Conservation (phyloP, 2,113 vertebrate species). For the Plectropomus leopardus region DNA sequence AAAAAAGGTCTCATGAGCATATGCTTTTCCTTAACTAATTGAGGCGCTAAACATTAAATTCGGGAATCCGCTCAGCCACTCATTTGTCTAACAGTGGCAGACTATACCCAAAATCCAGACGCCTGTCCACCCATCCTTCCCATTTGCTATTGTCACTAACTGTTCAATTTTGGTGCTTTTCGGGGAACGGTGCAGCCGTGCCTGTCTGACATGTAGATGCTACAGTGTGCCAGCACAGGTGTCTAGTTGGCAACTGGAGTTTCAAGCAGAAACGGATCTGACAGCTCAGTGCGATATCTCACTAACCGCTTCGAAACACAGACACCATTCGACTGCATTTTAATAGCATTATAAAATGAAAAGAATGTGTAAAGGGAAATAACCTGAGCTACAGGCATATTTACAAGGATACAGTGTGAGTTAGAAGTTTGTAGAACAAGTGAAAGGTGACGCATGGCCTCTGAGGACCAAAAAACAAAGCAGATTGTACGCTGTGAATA, state of each 20-base stretch:
- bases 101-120: constrained; percentile 42
- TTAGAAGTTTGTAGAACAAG: constrained; percentile 40
- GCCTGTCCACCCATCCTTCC: constrained; percentile 21
- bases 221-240: constrained; percentile 55
- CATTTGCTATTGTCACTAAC: constrained; percentile 62
- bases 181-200: constrained; percentile 32
- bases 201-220: constrained; percentile 54
- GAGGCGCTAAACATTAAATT: constrained; percentile 54
- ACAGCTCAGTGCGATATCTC: constrained; percentile 56
- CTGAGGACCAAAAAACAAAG: constrained; percentile 37
- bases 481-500: constrained; percentile 41
- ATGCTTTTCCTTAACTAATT: constrained; percentile 65
- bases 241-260: constrained; percentile 48
- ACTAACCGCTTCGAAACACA: constrained; percentile 42
- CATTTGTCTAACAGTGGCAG: constrained; percentile 58
- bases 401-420: constrained; percentile 12
- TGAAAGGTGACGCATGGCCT: constrained; percentile 27
- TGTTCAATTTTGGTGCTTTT: constrained; percentile 36
- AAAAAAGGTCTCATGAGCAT: constrained; percentile 38
- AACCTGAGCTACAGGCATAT: background rate
- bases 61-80: constrained; percentile 16
- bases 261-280: constrained; percentile 38
- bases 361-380: background rate
- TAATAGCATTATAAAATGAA: constrained; percentile 6
- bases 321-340: constrained; percentile 26